Evolutionary conservation across 2,113 vertebrate species (phyloP).

Genomic region (Polyodon spathula): DNA sequence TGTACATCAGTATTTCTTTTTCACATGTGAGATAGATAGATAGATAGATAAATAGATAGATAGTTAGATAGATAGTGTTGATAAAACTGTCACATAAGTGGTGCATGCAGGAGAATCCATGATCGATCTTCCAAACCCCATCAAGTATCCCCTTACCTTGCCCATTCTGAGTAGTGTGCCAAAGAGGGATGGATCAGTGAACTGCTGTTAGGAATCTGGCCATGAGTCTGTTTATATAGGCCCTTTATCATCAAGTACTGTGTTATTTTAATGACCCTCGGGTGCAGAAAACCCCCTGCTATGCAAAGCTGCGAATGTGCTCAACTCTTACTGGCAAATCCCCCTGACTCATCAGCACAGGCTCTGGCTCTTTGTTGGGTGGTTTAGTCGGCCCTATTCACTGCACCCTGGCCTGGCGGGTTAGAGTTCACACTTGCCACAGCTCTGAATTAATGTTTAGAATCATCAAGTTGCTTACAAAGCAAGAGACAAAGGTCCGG

Average conservation of each 20-base stretch:
- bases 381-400: constrained; percentile 33
- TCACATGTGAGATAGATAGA: too few species aligned
- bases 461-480: constrained; percentile 12
- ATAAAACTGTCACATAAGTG: too few species aligned
- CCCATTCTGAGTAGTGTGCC: neutral
- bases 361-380: constrained; percentile 35
- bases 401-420: constrained; percentile 6
- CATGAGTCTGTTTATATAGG: constrained; percentile 32
- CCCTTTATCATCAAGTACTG: constrained; percentile 33
- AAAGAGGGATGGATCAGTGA: constrained; percentile 23
- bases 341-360: constrained; percentile 44
- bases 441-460: constrained; percentile 1
- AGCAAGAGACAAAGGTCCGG: neutral
- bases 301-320: constrained; percentile 43
- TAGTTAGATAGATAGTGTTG: too few species aligned
- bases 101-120: too few species aligned
- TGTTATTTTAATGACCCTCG: constrained; percentile 34
- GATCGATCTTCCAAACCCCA: neutral
- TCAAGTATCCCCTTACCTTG: neutral
- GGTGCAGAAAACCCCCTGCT: neutral
- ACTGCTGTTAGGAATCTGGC: constrained; percentile 26
- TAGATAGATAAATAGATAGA: too few species aligned
- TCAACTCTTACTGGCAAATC: constrained; percentile 33
- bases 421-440: neutral
- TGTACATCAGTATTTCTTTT: too few species aligned